Base-by-base conservation (phyloP, 2,797 vertebrate genomes). In the Iguana delicatissima region DNA sequence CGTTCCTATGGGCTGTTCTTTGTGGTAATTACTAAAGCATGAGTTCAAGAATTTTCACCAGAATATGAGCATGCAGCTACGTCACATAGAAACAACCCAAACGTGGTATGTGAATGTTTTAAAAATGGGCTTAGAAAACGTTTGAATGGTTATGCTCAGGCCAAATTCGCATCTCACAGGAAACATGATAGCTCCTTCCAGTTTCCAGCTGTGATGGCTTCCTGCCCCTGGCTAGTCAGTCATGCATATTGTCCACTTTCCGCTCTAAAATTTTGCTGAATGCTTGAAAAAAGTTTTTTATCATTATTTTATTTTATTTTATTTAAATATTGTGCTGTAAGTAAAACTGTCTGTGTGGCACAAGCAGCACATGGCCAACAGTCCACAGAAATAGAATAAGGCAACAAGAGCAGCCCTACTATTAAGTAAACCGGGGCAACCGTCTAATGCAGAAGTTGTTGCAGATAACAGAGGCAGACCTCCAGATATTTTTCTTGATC, bases 1-100 rank as follows among this genome's bases (percentile, higher is more conserved):
- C 96, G 95, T 96, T 9, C 6, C 0, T 96, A 95, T 91, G 96
- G 94, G 12, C 26, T 92, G 88, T 94, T 93, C 80, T 26, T 4
- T 89, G 83, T 72, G 77, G 93, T 93, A 94, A 94, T 97, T 95
- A 93, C 96, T 97, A 94, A 96, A 95, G 94, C 94, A 87, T 76
- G 95, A 96, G 96, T 97, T 97, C 96, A 97, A 93, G 97, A 94
- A 96, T 97, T 95, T 97, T 96, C 95, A 94, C 93, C 93, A 94
- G 93, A 97, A 96, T 93, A 95, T 94, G 97, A 97, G 95, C 95
- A 91, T 96, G 95, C 82, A 91, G 94, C 95, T 95, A 94, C 90
- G 91, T 57, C 84, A 96, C 96, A 97, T 97, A 79, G 96, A 91
- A 95, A 94, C 85, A 95, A 93, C 96, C 93, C 90, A 88, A 93